Base-by-base conservation (phyloP, 1,140 invertebrate genomes). In the Sitobion miscanthi region DNA sequence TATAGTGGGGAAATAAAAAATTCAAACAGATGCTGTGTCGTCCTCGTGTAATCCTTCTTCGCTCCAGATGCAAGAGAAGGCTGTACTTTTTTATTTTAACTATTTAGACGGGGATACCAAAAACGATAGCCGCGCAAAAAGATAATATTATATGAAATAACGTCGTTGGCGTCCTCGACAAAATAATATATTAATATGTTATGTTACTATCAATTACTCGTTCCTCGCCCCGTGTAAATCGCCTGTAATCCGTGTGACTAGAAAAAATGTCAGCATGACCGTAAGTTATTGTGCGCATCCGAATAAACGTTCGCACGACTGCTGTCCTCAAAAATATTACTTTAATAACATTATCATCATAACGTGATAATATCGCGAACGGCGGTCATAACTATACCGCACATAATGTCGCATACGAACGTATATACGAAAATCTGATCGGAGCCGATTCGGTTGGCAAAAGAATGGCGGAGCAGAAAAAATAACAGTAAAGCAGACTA, bases 21-120 rank as follows among this genome's bases (percentile, higher is more conserved):
- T 91, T 69, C 35, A 91, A 91, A 45, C 62, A 91, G 62, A 90
- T 90, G 89, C 38, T 45, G 54, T 62, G 25, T 45, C 17, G 7
- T 91, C 42, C 20, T 47, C 30, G 35, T 35, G 62, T 91, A 91
- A 91, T 91, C 90, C 62, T 91, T 91, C 62, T 91, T 82, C 62
- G 35, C 25, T 91, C 62, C 90, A 91, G 90, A 91, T 82, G 90
- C 45, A 47, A 91, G 17, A 77, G 90, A 91, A 91, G 30, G 45
- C 62, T 91, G 35, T 35, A 4, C n/a, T 45, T 45, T 91, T 91
- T 91, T 90, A 62, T 47, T 87, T 49, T 14, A 45, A 86, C 83
- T 86, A 47, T 86, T 86, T 42, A 30, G 42, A 86, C 25, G 42
- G 62, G 11, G 11, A 77, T n/a, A 77, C 62, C 30, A 35, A 77